Percentiles rank a stretch among this genome's conserved stretches.
Evolutionary conservation across 2,797 vertebrate genomes (phyloP).

Genomic region (Gallinago nigripennis): DNA sequence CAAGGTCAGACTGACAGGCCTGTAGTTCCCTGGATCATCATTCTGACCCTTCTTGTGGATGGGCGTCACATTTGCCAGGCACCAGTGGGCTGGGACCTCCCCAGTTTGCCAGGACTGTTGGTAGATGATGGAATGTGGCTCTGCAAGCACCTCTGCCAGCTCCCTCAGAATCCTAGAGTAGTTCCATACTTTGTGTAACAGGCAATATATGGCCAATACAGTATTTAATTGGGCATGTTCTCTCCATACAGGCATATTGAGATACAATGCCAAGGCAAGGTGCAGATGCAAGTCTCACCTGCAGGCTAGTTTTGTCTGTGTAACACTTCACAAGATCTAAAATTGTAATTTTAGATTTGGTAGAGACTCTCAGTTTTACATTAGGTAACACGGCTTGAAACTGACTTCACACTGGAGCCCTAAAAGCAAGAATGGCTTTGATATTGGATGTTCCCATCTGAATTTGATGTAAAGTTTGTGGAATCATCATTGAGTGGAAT

Average conservation of each 20-base stretch:
- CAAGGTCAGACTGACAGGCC: too few species aligned
- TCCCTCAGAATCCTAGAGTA: background rate
- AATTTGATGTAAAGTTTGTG: background rate
- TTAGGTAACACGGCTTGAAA: background rate
- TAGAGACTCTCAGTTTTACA: background rate
- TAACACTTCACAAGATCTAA: background rate
- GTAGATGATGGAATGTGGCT: too few species aligned
- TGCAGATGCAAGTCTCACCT: background rate
- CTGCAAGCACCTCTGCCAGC: too few species aligned
- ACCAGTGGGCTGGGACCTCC: too few species aligned
- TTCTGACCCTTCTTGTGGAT: too few species aligned
- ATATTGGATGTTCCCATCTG: background rate
- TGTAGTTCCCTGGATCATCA: too few species aligned
- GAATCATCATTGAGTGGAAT: too few species aligned
- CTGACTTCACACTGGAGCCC: background rate
- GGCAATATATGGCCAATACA: accelerated
- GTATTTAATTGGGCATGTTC: background rate
- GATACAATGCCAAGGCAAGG: background rate
- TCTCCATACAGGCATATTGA: accelerated
- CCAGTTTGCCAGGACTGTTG: too few species aligned
- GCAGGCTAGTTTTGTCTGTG: background rate
- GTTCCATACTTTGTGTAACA: background rate
- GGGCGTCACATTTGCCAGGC: too few species aligned
- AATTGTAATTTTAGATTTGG: background rate
- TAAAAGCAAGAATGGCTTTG: background rate